Evolutionary conservation across 2,888 invertebrate genomes (phyloP), one percentile per base, ranked within the genome.

Genomic region (Microctonus aethiopoides): DNA sequence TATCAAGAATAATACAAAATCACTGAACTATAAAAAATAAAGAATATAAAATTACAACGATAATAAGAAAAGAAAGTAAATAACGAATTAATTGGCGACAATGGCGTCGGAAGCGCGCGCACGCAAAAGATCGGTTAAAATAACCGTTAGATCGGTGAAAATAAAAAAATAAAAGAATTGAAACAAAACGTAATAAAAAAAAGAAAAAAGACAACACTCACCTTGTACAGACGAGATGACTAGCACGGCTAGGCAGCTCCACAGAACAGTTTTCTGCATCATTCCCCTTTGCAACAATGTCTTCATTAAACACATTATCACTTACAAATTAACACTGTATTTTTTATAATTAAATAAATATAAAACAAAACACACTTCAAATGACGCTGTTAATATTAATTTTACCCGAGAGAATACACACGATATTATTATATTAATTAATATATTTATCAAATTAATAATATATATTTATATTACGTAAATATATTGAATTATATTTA

Each of bases 181-280:
- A 29, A 29, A 29, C 29, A 29, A n/a, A 34, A n/a, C 1, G 51
- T 51, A 20, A 63, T 29, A 20, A 29, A 16, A 51, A 51, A 51
- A 22, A 56, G 41, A 51, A 32, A 56, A 54, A 20, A 41, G 13
- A 54, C 7, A 51, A 20, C 74, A 78, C 75, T 68, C 73, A 84
- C 84, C 84, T 84, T 83, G 78, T 75, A 79, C 77, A 67, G 79
- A 76, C 76, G 82, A 72, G 66, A 75, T 76, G 76, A 80, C 76
- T 60, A 83, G 73, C 67, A 81, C 57, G 70, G 77, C 78, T 74
- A 83, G 46, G 77, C 78, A 81, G 80, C 74, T 75, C 83, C 80
- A 80, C 74, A 77, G 71, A 75, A 75, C 76, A 74, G 68, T 74
- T 74, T 52, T 78, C 78, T 60, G 74, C 73, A 71, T 64, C 20